Evolutionary conservation across 2,113 vertebrate species (phyloP), one percentile per base, ranked within the genome.

Genomic region (Amblyopsis rosae): DNA sequence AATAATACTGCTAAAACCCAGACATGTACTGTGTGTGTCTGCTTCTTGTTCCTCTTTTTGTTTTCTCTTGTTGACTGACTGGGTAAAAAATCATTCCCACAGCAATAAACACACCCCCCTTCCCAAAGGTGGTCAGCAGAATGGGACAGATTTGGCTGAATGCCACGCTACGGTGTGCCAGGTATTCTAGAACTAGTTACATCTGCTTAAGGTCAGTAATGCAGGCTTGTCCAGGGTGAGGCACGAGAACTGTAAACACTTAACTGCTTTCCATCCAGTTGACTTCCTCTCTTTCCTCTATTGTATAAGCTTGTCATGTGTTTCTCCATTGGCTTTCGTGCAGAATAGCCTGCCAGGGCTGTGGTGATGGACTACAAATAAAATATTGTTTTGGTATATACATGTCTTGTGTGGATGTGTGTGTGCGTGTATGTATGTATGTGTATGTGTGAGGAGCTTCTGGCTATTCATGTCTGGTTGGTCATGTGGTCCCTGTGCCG

Each of bases 311-410:
- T 96, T 94, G 95, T 98, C 96, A 95, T 98, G 96, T 98, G 96
- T 98, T 96, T 96, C 95, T 96, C 94, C 96, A 96, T 97, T 95
- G 86, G 95, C 96, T 98, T 98, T 98, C 96, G 96, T 98, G 96
- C 95, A 97, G 94, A 87, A 76, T 82, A 84, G 87, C 86, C 87
- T 88, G 68, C 88, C 88, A 84, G 81, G 91, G 89, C 95, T 98
- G 95, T 97, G 96, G 95, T 98, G 96, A 97, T 95, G 95, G 95
- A 98, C 96, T 90, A 93, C 91, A 98, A 99, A 98, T 98, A 98
- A 98, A 98, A 97, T 98, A 98, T 99, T 98, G 96, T 98, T 98
- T 98, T 91, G 90, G 85, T 91, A 91, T 87, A 84, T 86, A 82
- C 76, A 87, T 86, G 85, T 90, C 85, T 70, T 47, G 41, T 48